These are phyloP conservation scores for Catharus ustulatus DNA, from an alignment of 2,797 vertebrate genomes.

Conservation along the genomic window DNA sequence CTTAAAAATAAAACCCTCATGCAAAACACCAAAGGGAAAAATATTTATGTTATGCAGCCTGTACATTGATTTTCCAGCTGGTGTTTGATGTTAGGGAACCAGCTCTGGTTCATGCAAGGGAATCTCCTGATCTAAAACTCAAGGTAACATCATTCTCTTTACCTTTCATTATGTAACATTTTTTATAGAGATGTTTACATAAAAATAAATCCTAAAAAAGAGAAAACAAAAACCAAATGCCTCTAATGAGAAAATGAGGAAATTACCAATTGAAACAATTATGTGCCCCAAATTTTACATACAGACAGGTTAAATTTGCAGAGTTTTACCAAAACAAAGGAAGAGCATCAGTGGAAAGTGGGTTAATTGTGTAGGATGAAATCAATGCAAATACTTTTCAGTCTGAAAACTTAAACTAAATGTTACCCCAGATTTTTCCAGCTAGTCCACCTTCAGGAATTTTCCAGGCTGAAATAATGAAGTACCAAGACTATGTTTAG, in stretches of 20 bases:
- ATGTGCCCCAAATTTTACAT: neutral
- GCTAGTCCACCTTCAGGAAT: constrained; percentile 22
- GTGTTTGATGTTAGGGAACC: neutral
- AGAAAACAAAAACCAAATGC: neutral
- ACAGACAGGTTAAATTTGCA: neutral
- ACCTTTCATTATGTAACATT: neutral
- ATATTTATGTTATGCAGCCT: neutral
- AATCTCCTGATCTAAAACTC: neutral
- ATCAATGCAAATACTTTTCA: neutral
- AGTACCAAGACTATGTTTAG: constrained; percentile 31
- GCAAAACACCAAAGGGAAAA: neutral
- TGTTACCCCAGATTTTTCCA: constrained; percentile 10
- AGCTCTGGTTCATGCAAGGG: neutral
- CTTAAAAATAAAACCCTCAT: fast-evolving
- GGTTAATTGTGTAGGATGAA: neutral
- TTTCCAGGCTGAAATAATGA: constrained; percentile 44
- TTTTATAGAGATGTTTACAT: neutral
- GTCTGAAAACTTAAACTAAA: constrained; percentile 1
- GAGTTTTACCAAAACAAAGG: neutral
- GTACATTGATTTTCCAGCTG: neutral
- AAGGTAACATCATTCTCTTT: neutral
- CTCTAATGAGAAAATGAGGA: neutral
- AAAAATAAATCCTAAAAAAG: neutral
- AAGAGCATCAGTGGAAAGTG: neutral
- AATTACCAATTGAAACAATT: neutral